Evolutionary conservation across 2,113 vertebrate species (phyloP).

Genomic region (Hippocampus barbouri): DNA sequence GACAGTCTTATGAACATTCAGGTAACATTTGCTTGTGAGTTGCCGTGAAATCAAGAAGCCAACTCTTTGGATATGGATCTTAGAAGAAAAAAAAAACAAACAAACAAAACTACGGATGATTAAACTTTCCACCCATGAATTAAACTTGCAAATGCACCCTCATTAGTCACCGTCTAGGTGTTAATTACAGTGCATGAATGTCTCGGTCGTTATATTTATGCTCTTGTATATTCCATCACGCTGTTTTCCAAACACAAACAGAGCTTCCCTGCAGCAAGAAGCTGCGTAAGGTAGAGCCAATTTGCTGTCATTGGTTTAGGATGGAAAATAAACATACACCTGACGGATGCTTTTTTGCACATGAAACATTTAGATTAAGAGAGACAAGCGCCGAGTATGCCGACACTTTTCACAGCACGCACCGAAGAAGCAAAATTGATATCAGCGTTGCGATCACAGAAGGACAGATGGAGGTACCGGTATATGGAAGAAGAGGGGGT

Average conservation of each 20-base stretch:
- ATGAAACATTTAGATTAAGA: slow-evolving; percentile 44
- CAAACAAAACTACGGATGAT: background rate
- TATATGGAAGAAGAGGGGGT: slow-evolving; percentile 25
- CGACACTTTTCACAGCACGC: slow-evolving; percentile 51
- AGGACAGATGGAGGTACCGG: slow-evolving; percentile 41
- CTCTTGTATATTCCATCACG: slow-evolving; percentile 26
- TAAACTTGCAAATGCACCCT: slow-evolving; percentile 22
- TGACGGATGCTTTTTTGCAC: slow-evolving; percentile 36
- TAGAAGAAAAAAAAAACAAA: slow-evolving; percentile 1
- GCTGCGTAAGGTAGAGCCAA: slow-evolving; percentile 37
- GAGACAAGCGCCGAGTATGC: slow-evolving; percentile 50
- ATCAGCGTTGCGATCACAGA: slow-evolving; percentile 37
- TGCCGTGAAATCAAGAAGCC: too few species aligned
- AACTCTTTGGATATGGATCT: slow-evolving; percentile 6
- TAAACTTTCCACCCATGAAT: slow-evolving; percentile 34
- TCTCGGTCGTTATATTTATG: background rate
- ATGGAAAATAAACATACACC: slow-evolving; percentile 41
- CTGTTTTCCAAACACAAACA: slow-evolving; percentile 30
- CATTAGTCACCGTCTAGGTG: slow-evolving; percentile 6
- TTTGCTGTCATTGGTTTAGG: slow-evolving; percentile 53
- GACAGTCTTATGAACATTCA: background rate
- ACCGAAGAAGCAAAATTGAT: slow-evolving; percentile 49
- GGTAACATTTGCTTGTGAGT: background rate
- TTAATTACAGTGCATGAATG: slow-evolving; percentile 9
- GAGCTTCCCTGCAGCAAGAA: slow-evolving; percentile 34